Evolutionary conservation across 92 coral and sea anemone species (phyloP).

Genomic region (Epizoanthus fatuus): DNA sequence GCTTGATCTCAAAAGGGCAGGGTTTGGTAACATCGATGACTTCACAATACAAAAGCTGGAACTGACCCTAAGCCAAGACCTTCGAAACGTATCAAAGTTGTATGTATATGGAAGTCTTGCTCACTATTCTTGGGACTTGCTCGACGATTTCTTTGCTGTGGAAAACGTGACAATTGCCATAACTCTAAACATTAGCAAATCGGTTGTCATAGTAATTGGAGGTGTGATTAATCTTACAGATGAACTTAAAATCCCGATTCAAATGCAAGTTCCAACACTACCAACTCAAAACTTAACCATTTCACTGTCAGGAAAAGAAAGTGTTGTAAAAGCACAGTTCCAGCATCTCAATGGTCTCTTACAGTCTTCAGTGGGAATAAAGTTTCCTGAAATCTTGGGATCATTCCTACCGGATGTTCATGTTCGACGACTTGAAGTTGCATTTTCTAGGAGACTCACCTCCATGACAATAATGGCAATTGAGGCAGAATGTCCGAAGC

Average conservation of each 20-base stretch:
- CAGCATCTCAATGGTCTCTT: slow-evolving; percentile 50
- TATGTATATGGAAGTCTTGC: slow-evolving; percentile 12
- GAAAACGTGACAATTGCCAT: slow-evolving; percentile 33
- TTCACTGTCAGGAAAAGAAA: slow-evolving; percentile 12
- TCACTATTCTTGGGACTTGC: slow-evolving; percentile 69
- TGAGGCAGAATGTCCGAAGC: slow-evolving; percentile 16
- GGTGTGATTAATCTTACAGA: slow-evolving; percentile 61
- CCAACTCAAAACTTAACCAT: slow-evolving; percentile 33
- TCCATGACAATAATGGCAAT: slow-evolving; percentile 28
- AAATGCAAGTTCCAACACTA: slow-evolving; percentile 57
- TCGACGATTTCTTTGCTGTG: slow-evolving; percentile 61
- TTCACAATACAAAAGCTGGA: slow-evolving; percentile 42
- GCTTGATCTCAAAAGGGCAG: slow-evolving; percentile 37
- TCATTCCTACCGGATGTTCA: slow-evolving; percentile 56
- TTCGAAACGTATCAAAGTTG: slow-evolving; percentile 26
- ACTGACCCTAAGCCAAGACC: slow-evolving; percentile 44
- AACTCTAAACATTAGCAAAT: slow-evolving; percentile 19
- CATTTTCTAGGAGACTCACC: slow-evolving; percentile 33
- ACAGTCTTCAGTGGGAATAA: slow-evolving; percentile 21
- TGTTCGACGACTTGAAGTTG: slow-evolving; percentile 42
- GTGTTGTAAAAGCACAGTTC: slow-evolving; percentile 1
- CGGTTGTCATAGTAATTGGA: slow-evolving; percentile 32
- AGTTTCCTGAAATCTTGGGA: slow-evolving; percentile 45
- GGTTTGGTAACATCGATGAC: slow-evolving; percentile 29
- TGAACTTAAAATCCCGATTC: slow-evolving; percentile 54